Percentiles rank a stretch among this genome's conserved stretches.
These are phyloP conservation scores for Heliopora coerulea DNA, from an alignment of 92 coral and sea anemone genomes.

Conservation along the genomic window DNA sequence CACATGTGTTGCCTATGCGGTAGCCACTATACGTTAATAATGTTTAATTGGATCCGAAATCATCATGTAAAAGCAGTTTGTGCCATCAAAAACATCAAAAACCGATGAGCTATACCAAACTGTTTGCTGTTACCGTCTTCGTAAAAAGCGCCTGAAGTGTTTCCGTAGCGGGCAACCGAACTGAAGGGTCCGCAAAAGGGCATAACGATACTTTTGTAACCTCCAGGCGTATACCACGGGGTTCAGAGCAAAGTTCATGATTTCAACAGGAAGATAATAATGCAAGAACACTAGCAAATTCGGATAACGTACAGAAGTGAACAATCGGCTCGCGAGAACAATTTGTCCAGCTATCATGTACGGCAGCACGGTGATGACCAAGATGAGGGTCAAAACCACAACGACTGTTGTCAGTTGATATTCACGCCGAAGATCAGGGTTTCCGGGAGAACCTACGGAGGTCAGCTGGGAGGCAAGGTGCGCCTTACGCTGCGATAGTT, in stretches of 20 bases:
- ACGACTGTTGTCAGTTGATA: constrained; percentile 36
- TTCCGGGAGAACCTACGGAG: not conserved
- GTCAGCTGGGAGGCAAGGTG: constrained; percentile 12
- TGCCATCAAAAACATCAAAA: no score
- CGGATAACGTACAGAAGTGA: not conserved
- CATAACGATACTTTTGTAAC: constrained; percentile 29
- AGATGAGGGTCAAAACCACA: constrained; percentile 12
- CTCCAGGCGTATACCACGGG: constrained; percentile 30
- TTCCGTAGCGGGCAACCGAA: not conserved
- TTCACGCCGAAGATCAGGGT: constrained; percentile 20
- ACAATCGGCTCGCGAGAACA: not conserved
- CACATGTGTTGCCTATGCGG: no score
- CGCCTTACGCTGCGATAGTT: constrained; percentile 16
- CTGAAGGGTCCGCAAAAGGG: constrained; percentile 8
- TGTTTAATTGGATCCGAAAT: no score
- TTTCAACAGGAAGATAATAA: constrained; percentile 28
- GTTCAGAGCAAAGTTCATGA: constrained; percentile 24
- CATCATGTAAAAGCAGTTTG: no score
- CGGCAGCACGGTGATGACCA: constrained; percentile 29
- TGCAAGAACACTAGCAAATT: not conserved
- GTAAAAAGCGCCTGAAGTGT: no score
- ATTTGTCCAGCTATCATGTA: constrained; percentile 32
- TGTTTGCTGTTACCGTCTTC: no score
- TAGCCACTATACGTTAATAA: no score
- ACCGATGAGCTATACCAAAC: no score